phyloP scores from a whole-genome alignment of 2,113 vertebrate species.

The Malurus alboscapulatus region DNA sequence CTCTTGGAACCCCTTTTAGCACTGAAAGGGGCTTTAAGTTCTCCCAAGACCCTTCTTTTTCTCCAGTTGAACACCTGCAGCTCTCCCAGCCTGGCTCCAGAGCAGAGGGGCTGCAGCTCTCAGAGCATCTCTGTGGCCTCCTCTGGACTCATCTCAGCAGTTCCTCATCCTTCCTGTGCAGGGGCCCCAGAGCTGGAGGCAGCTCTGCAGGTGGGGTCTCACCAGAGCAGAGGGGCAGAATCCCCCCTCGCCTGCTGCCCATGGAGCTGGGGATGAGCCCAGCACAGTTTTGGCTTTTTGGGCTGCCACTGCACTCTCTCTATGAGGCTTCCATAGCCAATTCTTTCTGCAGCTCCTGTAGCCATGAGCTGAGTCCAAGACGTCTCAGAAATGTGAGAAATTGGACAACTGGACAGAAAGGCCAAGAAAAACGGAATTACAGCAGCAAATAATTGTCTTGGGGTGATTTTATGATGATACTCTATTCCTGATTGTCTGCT shows the following conservation, averaged over 20 bases:
- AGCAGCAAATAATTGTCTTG: neutral
- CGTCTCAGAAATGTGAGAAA: neutral
- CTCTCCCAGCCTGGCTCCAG: neutral
- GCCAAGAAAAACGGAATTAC: neutral
- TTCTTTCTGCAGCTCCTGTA: neutral
- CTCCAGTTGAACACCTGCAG: neutral
- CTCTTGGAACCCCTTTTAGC: neutral
- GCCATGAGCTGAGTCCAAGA: neutral
- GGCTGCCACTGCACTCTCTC: neutral
- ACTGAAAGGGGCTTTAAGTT: neutral
- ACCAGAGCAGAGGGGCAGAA: neutral
- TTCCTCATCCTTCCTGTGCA: neutral
- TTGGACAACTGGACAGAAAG: neutral
- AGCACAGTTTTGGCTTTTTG: neutral
- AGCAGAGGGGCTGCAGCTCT: neutral
- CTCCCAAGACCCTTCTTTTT: neutral
- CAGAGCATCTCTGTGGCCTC: fast-evolving
- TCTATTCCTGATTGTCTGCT: too few relatives aligned
- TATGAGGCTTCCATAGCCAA: neutral
- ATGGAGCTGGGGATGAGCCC: neutral
- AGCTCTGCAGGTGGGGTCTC: neutral
- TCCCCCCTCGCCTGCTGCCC: neutral
- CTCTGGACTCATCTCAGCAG: neutral
- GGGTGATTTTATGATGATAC: too few relatives aligned
- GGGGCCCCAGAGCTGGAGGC: neutral